Base-by-base conservation (phyloP, 2,113 vertebrate species). In the Nansenia antarctica region DNA sequence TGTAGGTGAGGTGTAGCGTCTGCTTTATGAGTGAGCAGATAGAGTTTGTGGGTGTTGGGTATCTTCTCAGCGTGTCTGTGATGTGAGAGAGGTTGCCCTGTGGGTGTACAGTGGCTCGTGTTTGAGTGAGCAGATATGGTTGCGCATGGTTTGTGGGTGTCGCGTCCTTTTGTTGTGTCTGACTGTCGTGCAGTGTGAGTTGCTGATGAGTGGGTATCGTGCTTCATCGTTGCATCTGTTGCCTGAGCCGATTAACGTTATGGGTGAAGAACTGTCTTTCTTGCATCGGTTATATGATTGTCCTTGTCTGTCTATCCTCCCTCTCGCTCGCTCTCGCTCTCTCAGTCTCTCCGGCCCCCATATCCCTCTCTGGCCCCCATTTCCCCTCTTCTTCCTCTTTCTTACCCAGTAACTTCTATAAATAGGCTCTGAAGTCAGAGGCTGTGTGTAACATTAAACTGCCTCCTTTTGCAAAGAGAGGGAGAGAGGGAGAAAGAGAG, bases 131-230 rank as follows among this genome's bases (percentile, higher is more conserved):
- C 49, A 24, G 22, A 27, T 27, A 24, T 55, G 52, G 52, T 9
- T 27, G n/a, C n/a, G n/a, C n/a, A n/a, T n/a, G n/a, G n/a, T n/a
- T n/a, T 9, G 49, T 53, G 49, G 49, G 49, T 53, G 49, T 52
- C 6, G 59, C 52, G 45, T 70, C 65, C 81, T 37, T 37, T 37
- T 37, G 35, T 47, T 47, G 45, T 47, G 45, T n/a, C 45, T 49
- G 45, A n/a, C n/a, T n/a, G n/a, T n/a, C n/a, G n/a, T n/a, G 70
- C 63, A 58, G 54, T 67, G 73, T 61, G 72, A 79, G 81, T 76
- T 79, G 76, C n/a, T 74, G 79, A 81, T 69, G 31, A 55, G 60
- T 66, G 62, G 61, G 70, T 72, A 58, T 62, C 52, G 39, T 63
- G 35, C n/a, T n/a, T 69, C 65, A 49, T 49, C 6, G 45, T 69